These are phyloP conservation scores for Labeo catla DNA, from an alignment of 2,113 vertebrate genomes.

Conservation along the genomic window DNA sequence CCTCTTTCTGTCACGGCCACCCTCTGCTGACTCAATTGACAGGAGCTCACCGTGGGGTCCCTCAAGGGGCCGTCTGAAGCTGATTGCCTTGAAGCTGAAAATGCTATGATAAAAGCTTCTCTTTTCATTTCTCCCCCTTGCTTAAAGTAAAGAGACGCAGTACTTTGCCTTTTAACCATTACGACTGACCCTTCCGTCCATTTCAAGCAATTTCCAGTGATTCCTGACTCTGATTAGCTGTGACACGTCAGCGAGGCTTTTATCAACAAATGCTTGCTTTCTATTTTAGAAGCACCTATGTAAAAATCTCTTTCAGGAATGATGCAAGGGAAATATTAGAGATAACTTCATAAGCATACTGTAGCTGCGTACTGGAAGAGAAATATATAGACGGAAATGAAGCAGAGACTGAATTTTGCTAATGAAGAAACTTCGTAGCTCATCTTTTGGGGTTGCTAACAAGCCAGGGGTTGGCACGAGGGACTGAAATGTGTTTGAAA, in stretches of 20 bases:
- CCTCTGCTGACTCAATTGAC: slow-evolving; percentile 46
- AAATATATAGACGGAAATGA: slow-evolving; percentile 40
- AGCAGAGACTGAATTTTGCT: slow-evolving; percentile 64
- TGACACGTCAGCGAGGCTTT: slow-evolving; percentile 31
- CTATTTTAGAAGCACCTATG: neutral
- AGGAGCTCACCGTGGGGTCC: slow-evolving; percentile 30
- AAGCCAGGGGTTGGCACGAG: slow-evolving; percentile 68
- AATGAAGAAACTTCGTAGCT: slow-evolving; percentile 68
- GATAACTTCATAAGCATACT: neutral
- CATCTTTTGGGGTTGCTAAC: slow-evolving; percentile 70
- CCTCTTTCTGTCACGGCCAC: slow-evolving; percentile 18
- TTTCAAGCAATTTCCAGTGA: slow-evolving; percentile 27
- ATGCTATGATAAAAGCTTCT: slow-evolving; percentile 44
- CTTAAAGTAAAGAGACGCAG: neutral
- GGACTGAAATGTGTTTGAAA: slow-evolving; percentile 74
- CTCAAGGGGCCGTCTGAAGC: slow-evolving; percentile 40
- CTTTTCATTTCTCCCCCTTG: slow-evolving; percentile 7
- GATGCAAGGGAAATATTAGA: neutral
- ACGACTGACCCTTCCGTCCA: slow-evolving; percentile 22
- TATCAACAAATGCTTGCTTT: neutral
- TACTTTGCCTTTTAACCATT: slow-evolving; percentile 28
- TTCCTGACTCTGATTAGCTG: slow-evolving; percentile 60
- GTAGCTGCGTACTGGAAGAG: slow-evolving; percentile 37
- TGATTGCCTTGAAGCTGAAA: slow-evolving; percentile 50
- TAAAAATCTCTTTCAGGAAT: neutral